A percentile compares a stretch with the other conserved stretches of the same genome.
Conservation (phyloP, 2,888 invertebrate species). For the Aelia acuminata region DNA sequence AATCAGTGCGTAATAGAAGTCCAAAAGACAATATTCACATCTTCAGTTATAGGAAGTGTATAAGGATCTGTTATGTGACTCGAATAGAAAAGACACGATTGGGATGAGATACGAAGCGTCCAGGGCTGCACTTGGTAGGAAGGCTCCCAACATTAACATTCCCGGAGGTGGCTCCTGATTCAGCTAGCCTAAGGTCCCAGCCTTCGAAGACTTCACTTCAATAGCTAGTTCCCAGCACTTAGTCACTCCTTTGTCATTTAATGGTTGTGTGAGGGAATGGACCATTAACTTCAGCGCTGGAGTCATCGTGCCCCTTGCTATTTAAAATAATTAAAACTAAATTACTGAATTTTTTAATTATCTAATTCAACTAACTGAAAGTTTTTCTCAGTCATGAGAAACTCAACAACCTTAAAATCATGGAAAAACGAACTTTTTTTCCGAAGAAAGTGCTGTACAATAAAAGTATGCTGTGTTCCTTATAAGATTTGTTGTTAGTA, state of each 20-base stretch:
- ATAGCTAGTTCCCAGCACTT: neutral
- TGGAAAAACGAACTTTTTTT: no score
- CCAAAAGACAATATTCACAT: neutral
- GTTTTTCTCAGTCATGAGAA: no score
- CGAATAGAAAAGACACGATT: neutral
- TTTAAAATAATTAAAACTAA: no score
- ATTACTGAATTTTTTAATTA: neutral
- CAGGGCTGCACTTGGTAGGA: neutral
- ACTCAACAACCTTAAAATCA: no score
- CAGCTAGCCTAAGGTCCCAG: slow-evolving; percentile 2
- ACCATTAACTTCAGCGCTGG: neutral
- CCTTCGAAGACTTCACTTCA: neutral
- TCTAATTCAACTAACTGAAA: no score
- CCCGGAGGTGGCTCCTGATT: slow-evolving; percentile 4
- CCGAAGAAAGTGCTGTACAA: no score
- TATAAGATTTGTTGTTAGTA: no score
- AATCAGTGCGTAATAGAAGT: neutral
- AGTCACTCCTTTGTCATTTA: neutral
- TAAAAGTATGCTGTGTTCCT: no score
- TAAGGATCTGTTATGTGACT: neutral
- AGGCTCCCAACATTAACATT: neutral
- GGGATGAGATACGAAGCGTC: neutral
- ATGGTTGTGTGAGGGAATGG: neutral
- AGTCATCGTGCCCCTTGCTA: neutral
- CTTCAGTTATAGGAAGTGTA: slow-evolving; percentile 7